Conservation (phyloP, 2,113 vertebrate species). For the Phoxinus phoxinus region DNA sequence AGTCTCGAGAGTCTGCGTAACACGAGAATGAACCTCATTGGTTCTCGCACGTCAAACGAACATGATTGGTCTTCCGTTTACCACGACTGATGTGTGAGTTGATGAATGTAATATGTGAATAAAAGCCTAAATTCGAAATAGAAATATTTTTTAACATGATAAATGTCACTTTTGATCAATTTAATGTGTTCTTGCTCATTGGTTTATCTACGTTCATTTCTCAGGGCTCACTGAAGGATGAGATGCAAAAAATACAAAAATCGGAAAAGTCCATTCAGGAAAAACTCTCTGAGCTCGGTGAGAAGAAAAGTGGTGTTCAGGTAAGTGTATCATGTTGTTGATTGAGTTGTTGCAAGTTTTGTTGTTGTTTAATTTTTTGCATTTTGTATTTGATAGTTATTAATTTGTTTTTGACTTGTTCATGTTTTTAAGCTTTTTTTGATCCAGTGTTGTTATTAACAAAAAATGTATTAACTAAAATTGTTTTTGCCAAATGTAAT, state of each 20-base stretch:
- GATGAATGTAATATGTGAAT: too few relatives aligned
- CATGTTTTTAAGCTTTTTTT: not conserved
- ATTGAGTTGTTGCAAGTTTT: not conserved
- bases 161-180: not conserved
- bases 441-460: not conserved
- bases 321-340: conserved; percentile 56
- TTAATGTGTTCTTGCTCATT: not conserved
- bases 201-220: not conserved
- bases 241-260: conserved; percentile 72
- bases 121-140: too few relatives aligned
- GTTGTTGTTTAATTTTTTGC: not conserved
- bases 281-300: conserved; percentile 61
- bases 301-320: conserved; percentile 66
- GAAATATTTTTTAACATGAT: not conserved
- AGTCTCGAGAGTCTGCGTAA: too few relatives aligned
- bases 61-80: too few relatives aligned
- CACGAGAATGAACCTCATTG: too few relatives aligned
- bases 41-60: too few relatives aligned
- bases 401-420: not conserved
- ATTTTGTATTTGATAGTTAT: too few relatives aligned
- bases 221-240: conserved; percentile 71
- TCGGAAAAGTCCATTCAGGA: conserved; percentile 63
- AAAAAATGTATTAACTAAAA: not conserved
- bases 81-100: too few relatives aligned
- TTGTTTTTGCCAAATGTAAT: too few relatives aligned